phyloP scores from a whole-genome alignment of 2,797 vertebrate species.

The Enteromius fasciolatus region DNA sequence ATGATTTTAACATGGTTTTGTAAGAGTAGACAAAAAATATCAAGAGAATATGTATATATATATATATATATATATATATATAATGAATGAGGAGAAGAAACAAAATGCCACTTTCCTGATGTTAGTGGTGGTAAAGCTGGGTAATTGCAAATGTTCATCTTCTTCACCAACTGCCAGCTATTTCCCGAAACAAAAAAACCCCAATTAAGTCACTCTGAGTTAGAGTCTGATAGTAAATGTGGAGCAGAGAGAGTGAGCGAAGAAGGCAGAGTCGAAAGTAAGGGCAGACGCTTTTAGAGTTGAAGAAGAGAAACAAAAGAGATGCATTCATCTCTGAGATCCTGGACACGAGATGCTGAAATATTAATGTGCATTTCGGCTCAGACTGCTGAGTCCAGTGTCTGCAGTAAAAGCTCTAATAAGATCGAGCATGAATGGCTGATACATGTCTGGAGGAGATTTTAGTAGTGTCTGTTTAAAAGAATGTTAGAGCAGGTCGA shows the following conservation, averaged over 20 bases:
- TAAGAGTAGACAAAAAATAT: background rate
- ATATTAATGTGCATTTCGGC: constrained; percentile 81
- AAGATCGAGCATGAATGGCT: constrained; percentile 81
- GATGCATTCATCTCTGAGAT: constrained; percentile 79
- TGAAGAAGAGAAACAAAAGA: constrained; percentile 49
- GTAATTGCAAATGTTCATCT: constrained; percentile 47
- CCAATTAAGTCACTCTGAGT: constrained; percentile 80
- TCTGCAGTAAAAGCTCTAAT: constrained; percentile 79
- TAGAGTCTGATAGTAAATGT: constrained; percentile 66
- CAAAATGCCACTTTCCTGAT: constrained; percentile 8
- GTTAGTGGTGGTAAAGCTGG: constrained; percentile 45
- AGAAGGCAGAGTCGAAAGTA: constrained; percentile 36
- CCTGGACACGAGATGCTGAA: constrained; percentile 79
- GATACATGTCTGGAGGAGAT: constrained; percentile 63
- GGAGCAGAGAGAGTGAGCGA: constrained; percentile 45
- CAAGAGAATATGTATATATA: background rate
- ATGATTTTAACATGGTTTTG: background rate
- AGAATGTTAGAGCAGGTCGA: constrained; percentile 64
- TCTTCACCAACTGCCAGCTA: constrained; percentile 31
- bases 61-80: background rate
- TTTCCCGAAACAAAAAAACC: constrained; percentile 76
- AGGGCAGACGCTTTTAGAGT: constrained; percentile 15
- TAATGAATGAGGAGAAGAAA: background rate
- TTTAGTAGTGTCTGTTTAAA: constrained; percentile 58
- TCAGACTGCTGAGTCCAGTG: constrained; percentile 79